Evolutionary conservation across 2,888 invertebrate species (phyloP), one percentile per base, ranked within the genome.

Genomic region (Campopleginae sp.): DNA sequence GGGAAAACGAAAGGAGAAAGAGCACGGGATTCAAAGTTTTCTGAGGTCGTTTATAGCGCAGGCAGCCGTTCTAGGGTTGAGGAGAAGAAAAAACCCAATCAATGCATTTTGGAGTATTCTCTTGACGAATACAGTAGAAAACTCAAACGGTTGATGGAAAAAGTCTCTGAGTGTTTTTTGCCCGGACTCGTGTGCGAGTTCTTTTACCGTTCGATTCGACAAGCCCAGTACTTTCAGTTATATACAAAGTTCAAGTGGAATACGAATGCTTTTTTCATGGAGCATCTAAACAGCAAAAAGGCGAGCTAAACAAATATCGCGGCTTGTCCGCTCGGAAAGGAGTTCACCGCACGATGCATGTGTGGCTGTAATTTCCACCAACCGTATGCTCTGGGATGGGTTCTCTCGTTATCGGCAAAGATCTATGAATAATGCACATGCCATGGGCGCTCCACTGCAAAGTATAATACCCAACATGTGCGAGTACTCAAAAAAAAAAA

Each of bases 381-480:
- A 42, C 23, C 74, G 6, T 17, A 17, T 66, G n/a, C 54, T 31
- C 42, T 33, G 54, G 44, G 65, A 51, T 27, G 46, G 33, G 46
- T 70, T 70, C 77, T 63, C 76, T 58, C 80, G 84, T 84, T 84
- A 84, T 84, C 80, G 80, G 80, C 80, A 80, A 72, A 77, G 80
- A 44, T 72, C 38, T 77, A 84, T 84, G 84, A 84, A 84, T 84
- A 84, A 84, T 81, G 80, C 77, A 84, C 72, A 77, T 77, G 42
- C 72, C 77, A 76, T 77, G 80, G 77, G 80, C 68, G 84, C 80
- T 76, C 23, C 23, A 63, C 54, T 58, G 66, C 79, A 44, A 51
- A 58, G 51, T 42, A 63, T 71, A 12, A 27, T 44, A 48, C 5
- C 19, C 19, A 48, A 48, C 46, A 38, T 75, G 46, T 48, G 44